Base-by-base conservation (phyloP, 2,888 invertebrate genomes). In the Sarcophaga subvicina region DNA sequence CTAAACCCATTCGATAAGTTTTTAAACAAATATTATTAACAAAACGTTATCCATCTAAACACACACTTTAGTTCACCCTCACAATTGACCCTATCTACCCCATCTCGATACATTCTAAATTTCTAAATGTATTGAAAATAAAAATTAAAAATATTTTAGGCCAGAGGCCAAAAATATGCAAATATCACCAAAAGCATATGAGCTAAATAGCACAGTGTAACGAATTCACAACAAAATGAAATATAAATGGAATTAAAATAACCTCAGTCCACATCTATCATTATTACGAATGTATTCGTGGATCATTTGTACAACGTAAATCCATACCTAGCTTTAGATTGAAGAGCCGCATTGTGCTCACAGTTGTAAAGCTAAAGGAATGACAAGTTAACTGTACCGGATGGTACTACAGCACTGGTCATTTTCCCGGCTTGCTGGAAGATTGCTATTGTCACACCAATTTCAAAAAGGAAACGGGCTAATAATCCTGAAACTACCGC, bases 11-110 rank as follows among this genome's bases (percentile, higher is more conserved):
- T 84, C 79, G 81, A 87, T 84, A 87, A 84, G 59, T 75, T 79
- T 81, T 83, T 81, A 84, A 84, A 87, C 76, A 84, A 87, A 87
- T 84, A 87, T 84, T 76, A 87, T 84, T 76, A 87, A 82, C 87
- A 87, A 87, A 82, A 80, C 76, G 87, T 84, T 54, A 66, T 59
- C 27, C 20, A 67, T 14, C 70, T 59, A 82, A n/a, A 66, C 60
- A 78, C 22, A 72, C 54, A 75, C 60, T 73, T 45, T 71, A 22
- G 79, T 69, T 82, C 78, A 70, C 85, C 75, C 64, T 64, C 60
- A 63, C 73, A 76, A 49, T 49, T 17, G 54, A 69, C 72, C 85
- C 73, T 67, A 47, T 73, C 63, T 66, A 11, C 22, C n/a, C 17
- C 76, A 60, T 11, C 69, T 49, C 12, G 14, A 3, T 37, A 8